These are phyloP conservation scores for Menidia menidia DNA, from an alignment of 2,797 vertebrate genomes.

Conservation along the genomic window DNA sequence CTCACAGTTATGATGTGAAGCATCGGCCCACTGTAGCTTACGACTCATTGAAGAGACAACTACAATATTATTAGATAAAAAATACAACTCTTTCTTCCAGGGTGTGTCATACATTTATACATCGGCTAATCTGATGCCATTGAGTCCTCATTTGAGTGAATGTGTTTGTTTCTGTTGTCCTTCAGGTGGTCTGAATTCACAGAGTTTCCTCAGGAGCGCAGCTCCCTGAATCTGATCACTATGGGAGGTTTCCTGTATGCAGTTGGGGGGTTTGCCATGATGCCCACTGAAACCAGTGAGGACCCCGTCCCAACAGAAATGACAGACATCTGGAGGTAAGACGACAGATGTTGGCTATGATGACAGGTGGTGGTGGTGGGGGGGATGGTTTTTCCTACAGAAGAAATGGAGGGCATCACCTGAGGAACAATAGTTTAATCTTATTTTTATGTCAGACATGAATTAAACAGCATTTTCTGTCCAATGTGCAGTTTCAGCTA, in stretches of 20 bases:
- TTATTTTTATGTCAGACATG: too few species aligned
- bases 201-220: constrained; percentile 95
- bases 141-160: constrained; percentile 14
- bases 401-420: background rate
- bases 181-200: constrained; percentile 92
- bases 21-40: constrained; percentile 34
- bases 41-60: constrained; percentile 27
- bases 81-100: constrained; percentile 14
- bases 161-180: constrained; percentile 25
- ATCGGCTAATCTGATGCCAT: constrained; percentile 24
- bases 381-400: background rate
- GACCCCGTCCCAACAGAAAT: constrained; percentile 93
- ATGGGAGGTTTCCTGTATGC: constrained; percentile 88
- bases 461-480: too few species aligned
- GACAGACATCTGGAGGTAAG: constrained; percentile 95
- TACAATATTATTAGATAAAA: constrained; percentile 40
- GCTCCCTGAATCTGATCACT: constrained; percentile 90
- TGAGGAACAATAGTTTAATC: too few species aligned
- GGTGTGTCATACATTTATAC: constrained; percentile 16
- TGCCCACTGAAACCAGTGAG: constrained; percentile 89
- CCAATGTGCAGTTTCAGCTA: too few species aligned
- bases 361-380: background rate
- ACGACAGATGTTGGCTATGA: background rate
- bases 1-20: constrained; percentile 4
- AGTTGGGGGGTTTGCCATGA: constrained; percentile 92